Conservation (phyloP, 35 echinoderm and acorn worm species). For the Apostichopus japonicus region DNA sequence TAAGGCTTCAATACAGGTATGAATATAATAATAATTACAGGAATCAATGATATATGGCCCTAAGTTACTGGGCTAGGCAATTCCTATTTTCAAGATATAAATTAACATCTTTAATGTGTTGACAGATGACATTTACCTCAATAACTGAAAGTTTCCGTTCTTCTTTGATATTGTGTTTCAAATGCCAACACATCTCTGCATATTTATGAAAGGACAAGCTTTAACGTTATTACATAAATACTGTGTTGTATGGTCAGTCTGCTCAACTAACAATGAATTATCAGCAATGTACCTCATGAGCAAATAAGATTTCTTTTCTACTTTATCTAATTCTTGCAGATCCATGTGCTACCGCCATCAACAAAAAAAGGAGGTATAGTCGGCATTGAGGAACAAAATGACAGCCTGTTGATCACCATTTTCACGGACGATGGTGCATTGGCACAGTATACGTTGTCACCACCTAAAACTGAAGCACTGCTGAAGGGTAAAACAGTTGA, state of each 20-base stretch:
- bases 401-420: no score
- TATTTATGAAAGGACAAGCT: no score
- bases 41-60: neutral
- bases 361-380: neutral
- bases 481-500: slow-evolving; percentile 7
- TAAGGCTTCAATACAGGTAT: neutral
- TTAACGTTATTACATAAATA: no score
- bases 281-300: neutral
- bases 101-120: neutral
- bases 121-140: no score
- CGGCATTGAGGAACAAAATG: neutral
- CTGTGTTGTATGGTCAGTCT: no score
- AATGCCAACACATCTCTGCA: no score
- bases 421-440: slow-evolving; percentile 1
- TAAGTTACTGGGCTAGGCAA: neutral
- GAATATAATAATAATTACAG: neutral
- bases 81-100: neutral
- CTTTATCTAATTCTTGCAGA: no score
- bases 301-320: slow-evolving; percentile 1
- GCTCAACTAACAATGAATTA: no score
- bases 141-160: no score
- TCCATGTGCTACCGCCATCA: slow-evolving; percentile 11
- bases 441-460: neutral
- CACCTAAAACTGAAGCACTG: neutral
- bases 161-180: no score